Evolutionary conservation across 2,113 vertebrate genomes (phyloP).

Genomic region (Eretmochelys imbricata): DNA sequence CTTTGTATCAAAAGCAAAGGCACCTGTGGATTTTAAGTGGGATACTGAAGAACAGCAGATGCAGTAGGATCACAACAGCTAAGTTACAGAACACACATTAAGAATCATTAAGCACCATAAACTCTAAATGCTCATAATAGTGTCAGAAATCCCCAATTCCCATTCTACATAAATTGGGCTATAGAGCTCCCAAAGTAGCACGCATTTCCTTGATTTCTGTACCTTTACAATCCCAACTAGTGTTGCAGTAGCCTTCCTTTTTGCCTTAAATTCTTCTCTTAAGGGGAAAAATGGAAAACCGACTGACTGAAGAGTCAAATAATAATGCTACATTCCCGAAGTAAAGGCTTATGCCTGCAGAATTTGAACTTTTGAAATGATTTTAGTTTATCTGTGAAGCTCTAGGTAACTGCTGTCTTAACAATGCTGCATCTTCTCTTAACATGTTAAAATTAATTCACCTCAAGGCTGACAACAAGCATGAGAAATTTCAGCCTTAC

Average conservation of each 20-base stretch:
- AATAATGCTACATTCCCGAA: background rate
- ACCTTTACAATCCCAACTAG: background rate
- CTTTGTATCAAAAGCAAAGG: background rate
- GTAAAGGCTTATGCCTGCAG: background rate
- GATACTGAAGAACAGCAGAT: background rate
- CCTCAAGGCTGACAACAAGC: background rate
- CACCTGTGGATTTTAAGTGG: accelerated
- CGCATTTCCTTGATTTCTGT: background rate
- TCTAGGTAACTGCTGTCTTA: background rate
- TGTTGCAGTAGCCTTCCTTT: background rate
- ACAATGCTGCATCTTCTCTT: background rate
- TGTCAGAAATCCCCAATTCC: background rate
- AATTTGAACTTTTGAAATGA: background rate
- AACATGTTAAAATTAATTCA: slow-evolving; percentile 6
- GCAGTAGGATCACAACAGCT: background rate
- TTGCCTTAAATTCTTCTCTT: background rate
- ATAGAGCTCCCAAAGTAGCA: background rate
- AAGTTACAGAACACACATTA: background rate
- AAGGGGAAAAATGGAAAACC: background rate
- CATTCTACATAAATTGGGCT: background rate
- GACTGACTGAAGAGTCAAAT: accelerated
- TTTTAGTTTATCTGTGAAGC: background rate
- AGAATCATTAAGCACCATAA: background rate
- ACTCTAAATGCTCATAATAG: background rate
- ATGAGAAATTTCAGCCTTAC: background rate